Conservation (phyloP, 2,797 vertebrate species). For the Dendrocincla tyrannina region DNA sequence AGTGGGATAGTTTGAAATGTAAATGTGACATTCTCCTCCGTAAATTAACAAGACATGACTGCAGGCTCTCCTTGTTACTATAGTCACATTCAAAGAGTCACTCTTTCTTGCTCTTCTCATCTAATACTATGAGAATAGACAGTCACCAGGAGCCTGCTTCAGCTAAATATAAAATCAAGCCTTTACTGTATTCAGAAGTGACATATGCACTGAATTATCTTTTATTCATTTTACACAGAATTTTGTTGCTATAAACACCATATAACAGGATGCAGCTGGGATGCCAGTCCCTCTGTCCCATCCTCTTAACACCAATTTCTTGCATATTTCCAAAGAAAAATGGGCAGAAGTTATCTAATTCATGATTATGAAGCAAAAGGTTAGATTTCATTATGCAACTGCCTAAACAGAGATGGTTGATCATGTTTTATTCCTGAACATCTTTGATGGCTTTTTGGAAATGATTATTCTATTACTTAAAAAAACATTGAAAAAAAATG, state of each 20-base stretch:
- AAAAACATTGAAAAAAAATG: not conserved
- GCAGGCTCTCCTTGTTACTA: conserved; percentile 63
- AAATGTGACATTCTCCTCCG: conserved; percentile 75
- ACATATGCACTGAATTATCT: conserved; percentile 57
- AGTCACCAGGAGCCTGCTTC: conserved; percentile 66
- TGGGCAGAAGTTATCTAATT: not conserved
- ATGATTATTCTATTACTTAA: not conserved
- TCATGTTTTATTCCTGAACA: not conserved
- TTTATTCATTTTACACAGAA: conserved; percentile 52
- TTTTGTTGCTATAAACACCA: conserved; percentile 43
- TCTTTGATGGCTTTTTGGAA: not conserved
- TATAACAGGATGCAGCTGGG: conserved; percentile 1
- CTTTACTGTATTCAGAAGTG: conserved; percentile 47
- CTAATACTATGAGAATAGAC: conserved; percentile 63
- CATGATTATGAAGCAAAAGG: not conserved
- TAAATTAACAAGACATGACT: conserved; percentile 75
- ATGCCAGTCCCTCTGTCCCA: not conserved
- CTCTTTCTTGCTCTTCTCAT: conserved; percentile 24
- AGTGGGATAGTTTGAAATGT: conserved; percentile 73
- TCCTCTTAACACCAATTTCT: not conserved
- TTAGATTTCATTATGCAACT: not conserved
- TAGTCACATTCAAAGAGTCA: conserved; percentile 58
- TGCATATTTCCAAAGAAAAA: not conserved
- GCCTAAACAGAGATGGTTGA: not conserved
- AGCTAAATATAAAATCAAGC: conserved; percentile 62